Base-by-base conservation (phyloP, 1,140 invertebrate species). In the Lycorma delicatula region DNA sequence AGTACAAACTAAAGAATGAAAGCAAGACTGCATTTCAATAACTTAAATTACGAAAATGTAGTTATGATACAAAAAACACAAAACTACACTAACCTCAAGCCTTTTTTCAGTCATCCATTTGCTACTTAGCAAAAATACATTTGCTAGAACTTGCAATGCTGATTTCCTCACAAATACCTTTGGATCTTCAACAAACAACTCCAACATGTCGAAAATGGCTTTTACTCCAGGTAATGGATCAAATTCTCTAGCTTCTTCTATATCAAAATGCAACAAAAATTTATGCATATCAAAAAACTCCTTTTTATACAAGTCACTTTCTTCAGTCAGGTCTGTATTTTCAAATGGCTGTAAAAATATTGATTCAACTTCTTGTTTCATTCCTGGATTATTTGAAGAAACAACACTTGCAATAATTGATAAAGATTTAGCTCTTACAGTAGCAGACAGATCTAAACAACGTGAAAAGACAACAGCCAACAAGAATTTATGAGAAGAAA, bases 91-190 rank as follows among this genome's bases (percentile, higher is more conserved):
- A 61, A 77, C 75, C 69, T 74, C 62, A 56, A 73, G 58, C 41
- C 68, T 67, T 38, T 70, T 67, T 7, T 66, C 60, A 64, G 68
- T 69, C 7, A 75, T 63, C 60, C 67, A 70, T 50, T 56, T 48
- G 1, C 56, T 34, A 60, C 68, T 60, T n/a, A 69, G 58, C n/a
- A 56, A 60, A 51, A 73, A 68, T 9, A 75, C 58, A 56, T 67
- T 71, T 52, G 75, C 71, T 2, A 84, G 51, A 3, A 75, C 74
- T 55, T 79, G 76, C 3, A 84, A 59, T 9, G 80, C 74, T 47
- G 76, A 75, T 56, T 79, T 78, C 6, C 82, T 67, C 16, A 84
- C 77, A 56, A 75, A 68, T 2, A 79, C 81, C 63, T 81, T 78
- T 27, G 78, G 74, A 64, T 84, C 82, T 18, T 71, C 65, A n/a